Conservation (phyloP, 1,140 invertebrate genomes). For the Eumeta japonica region DNA sequence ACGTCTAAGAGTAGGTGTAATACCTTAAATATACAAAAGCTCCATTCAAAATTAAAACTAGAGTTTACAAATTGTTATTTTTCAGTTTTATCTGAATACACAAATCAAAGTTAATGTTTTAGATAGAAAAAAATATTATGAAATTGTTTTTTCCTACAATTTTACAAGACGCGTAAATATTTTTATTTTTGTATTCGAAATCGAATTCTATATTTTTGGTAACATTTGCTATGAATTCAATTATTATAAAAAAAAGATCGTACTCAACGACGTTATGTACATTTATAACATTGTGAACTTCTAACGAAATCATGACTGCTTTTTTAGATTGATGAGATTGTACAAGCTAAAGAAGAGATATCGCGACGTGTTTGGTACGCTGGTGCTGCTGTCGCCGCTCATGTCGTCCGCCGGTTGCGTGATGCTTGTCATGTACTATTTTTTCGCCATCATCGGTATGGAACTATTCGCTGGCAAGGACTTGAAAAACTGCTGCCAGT, state of each 20-base stretch:
- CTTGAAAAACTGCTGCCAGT: constrained; percentile 83
- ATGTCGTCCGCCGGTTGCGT: constrained; percentile 78
- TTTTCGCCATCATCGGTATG: constrained; percentile 90
- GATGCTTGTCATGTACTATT: constrained; percentile 86
- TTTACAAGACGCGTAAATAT: not conserved
- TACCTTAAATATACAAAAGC: no score
- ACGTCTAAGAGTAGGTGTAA: no score
- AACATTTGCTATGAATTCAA: not conserved
- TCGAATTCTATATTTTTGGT: not conserved
- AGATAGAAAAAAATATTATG: no score
- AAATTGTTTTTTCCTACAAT: no score
- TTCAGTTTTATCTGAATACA: no score
- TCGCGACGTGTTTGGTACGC: constrained; percentile 84
- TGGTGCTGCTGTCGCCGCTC: constrained; percentile 77
- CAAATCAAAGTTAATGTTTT: no score
- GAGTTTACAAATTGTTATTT: no score
- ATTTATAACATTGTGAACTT: not conserved
- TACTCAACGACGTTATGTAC: not conserved
- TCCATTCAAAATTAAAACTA: no score
- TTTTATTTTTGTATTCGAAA: not conserved
- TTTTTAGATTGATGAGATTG: constrained; percentile 62
- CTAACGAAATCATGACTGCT: constrained; percentile 4
- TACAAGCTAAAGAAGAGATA: constrained; percentile 86
- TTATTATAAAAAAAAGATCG: not conserved
- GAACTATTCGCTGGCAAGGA: constrained; percentile 78